phyloP scores from a whole-genome alignment of 30 jellyfish, hydroid and myxozoan genomes.

The Nemopilema nomurai region DNA sequence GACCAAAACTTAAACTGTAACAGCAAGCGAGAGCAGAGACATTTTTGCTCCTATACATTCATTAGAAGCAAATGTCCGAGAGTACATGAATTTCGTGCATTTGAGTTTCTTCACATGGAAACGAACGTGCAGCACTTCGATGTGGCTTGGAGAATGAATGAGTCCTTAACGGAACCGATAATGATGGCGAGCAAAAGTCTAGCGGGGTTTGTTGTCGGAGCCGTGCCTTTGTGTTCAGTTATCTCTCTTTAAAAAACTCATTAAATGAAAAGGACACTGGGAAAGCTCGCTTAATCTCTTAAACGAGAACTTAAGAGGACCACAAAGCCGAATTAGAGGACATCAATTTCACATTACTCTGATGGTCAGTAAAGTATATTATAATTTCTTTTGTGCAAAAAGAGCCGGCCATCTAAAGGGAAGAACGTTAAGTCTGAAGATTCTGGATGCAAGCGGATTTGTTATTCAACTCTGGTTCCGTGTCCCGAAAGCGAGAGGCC shows the following conservation, averaged over 20 bases:
- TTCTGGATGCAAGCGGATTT: no score
- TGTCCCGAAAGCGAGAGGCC: no score
- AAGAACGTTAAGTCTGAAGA: no score
- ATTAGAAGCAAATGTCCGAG: no score
- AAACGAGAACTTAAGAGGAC: background rate
- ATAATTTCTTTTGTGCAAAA: background rate
- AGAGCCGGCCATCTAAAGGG: background rate
- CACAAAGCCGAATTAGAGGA: background rate
- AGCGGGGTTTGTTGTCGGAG: background rate
- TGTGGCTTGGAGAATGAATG: background rate
- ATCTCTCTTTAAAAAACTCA: background rate
- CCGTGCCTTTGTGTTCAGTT: background rate
- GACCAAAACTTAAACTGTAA: no score
- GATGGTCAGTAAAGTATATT: background rate
- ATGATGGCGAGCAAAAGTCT: background rate
- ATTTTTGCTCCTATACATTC: no score
- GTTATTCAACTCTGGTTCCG: no score
- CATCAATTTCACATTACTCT: background rate
- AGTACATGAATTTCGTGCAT: no score
- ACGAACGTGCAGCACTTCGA: background rate
- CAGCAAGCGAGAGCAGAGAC: no score
- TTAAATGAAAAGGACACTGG: background rate
- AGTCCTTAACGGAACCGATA: background rate
- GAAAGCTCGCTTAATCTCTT: background rate
- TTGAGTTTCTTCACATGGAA: no score